phyloP scores from a whole-genome alignment of 2,888 invertebrate genomes.

The Chrysotoxum bicinctum region DNA sequence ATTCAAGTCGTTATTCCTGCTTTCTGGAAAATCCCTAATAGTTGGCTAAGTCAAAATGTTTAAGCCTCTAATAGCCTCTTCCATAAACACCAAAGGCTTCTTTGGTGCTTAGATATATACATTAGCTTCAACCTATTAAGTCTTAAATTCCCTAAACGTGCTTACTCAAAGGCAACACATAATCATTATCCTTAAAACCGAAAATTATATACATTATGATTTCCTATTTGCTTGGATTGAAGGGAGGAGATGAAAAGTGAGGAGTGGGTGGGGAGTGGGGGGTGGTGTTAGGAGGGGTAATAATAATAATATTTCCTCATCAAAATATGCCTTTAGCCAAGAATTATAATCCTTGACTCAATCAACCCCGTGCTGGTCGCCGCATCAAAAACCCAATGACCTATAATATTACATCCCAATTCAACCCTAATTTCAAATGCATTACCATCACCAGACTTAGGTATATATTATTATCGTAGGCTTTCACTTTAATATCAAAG shows the following conservation, averaged over 20 bases:
- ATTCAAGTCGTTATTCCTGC: background rate
- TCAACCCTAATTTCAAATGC: slow-evolving; percentile 61
- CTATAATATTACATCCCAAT: slow-evolving; percentile 45
- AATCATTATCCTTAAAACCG: background rate
- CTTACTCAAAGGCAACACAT: background rate
- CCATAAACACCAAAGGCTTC: background rate
- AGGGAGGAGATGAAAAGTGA: background rate
- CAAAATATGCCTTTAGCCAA: slow-evolving; percentile 11
- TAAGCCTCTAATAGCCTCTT: background rate
- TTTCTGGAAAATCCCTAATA: background rate
- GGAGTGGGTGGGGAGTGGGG: too few species aligned
- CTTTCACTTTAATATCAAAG: slow-evolving; percentile 16
- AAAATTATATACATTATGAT: background rate
- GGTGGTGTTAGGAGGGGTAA: background rate
- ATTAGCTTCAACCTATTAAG: background rate
- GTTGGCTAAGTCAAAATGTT: too few species aligned
- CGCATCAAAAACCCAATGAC: slow-evolving; percentile 27
- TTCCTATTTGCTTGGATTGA: background rate
- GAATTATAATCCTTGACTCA: slow-evolving; percentile 44
- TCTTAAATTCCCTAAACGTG: background rate
- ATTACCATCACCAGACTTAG: slow-evolving; percentile 29
- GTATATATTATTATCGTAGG: background rate
- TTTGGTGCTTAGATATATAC: background rate
- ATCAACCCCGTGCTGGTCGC: slow-evolving; percentile 32
- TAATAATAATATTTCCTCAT: slow-evolving; percentile 20